Evolutionary conservation across 2,113 vertebrate species (phyloP), one percentile per base, ranked within the genome.

Genomic region (Campylorhamphus procurvoides): DNA sequence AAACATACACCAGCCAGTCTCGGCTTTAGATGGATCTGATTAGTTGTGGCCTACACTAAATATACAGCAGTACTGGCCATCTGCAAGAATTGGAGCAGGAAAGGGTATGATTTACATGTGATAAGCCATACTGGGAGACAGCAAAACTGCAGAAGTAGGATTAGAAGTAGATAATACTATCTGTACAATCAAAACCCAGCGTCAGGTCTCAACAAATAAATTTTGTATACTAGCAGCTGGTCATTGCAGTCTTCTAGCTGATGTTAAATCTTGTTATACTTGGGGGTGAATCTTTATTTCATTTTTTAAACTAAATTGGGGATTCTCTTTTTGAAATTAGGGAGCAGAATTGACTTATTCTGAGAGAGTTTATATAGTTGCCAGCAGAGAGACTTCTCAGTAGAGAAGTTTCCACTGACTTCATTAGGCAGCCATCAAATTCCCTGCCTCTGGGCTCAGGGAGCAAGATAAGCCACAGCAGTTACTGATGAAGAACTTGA

Each of bases 261-360:
- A 58, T 92, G 81, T 58, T 94, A 95, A 92, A 96, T 92, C 63
- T 66, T 55, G 74, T 95, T 97, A 91, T 87, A 69, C 74, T 92
- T 85, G 72, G 46, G 63, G 82, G 88, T 95, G 86, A 97, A 93
- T 92, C 89, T 97, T 97, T 95, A 95, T 96, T 96, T 94, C 37
- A 93, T 95, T 91, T 87, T 93, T 90, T 77, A 60, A 96, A 94
- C 84, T 94, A 96, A 96, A 94, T 90, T 81, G 82, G 59, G 72
- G 50, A 73, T 83, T 97, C 56, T 86, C 31, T 91, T 91, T 96
- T 75, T 91, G 86, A 93, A 80, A 89, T 95, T 63, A 89, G 40
- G 46, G 17, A 94, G 53, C 64, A 84, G 84, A 95, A 97, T 80
- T 87, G 59, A 84, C 92, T 96, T 97, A 89, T 83, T 94, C 85